Evolutionary conservation across 2,113 vertebrate species (phyloP).

Genomic region (Sphaerodactylus townsendi): DNA sequence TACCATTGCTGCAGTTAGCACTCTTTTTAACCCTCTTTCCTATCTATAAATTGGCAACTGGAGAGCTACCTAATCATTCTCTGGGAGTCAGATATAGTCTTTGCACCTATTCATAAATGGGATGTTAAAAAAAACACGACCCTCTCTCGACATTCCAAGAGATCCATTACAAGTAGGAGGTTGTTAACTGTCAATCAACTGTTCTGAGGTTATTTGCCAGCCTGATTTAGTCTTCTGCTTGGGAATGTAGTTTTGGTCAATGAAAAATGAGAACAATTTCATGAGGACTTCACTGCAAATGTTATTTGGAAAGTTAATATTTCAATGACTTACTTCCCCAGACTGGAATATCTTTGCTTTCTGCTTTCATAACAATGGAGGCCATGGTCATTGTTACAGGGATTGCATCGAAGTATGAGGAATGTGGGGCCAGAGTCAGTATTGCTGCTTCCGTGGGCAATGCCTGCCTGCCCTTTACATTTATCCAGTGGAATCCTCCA

Average conservation of each 20-base stretch:
- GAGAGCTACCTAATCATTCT: not conserved
- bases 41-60: not conserved
- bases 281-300: not conserved
- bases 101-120: not conserved
- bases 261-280: not conserved
- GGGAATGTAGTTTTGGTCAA: not conserved
- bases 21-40: not conserved
- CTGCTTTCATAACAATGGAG: slow-evolving; percentile 92
- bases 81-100: not conserved
- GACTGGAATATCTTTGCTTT: slow-evolving; percentile 92
- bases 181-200: not conserved
- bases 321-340: slow-evolving; percentile 92
- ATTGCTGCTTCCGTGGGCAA: slow-evolving; percentile 85
- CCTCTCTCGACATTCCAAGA: not conserved
- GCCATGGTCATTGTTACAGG: slow-evolving; percentile 95
- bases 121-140: not conserved
- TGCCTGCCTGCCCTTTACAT: slow-evolving; percentile 85
- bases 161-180: not conserved
- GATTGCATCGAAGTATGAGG: slow-evolving; percentile 95
- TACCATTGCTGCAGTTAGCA: not conserved
- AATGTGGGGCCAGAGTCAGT: slow-evolving; percentile 91
- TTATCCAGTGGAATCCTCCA: slow-evolving; percentile 92
- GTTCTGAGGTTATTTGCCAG: too few species aligned
- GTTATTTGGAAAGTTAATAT: slow-evolving; percentile 22
- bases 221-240: not conserved